phyloP scores from a whole-genome alignment of 2,113 vertebrate genomes.

The Toxotes jaculatrix region DNA sequence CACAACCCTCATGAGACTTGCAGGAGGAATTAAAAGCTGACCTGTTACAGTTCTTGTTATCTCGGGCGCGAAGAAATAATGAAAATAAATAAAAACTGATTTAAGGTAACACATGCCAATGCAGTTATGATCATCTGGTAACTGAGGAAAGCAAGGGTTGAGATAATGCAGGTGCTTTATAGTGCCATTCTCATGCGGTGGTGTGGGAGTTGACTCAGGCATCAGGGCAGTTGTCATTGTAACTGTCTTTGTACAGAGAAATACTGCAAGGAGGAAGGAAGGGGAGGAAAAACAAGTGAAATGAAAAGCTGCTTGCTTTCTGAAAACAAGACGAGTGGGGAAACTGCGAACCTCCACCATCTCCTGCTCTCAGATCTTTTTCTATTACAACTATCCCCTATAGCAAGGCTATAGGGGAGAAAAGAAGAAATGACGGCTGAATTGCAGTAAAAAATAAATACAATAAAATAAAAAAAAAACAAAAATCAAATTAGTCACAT shows the following conservation, averaged over 20 bases:
- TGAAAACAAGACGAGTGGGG: slow-evolving; percentile 16
- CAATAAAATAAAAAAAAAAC: slow-evolving; percentile 2
- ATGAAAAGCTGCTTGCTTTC: slow-evolving; percentile 33
- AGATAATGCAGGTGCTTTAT: not conserved
- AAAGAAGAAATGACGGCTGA: slow-evolving; percentile 71
- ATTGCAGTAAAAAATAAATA: slow-evolving; percentile 28
- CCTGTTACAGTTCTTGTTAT: not conserved
- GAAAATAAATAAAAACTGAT: not conserved
- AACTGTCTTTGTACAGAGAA: slow-evolving; percentile 33
- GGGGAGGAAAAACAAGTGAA: not conserved
- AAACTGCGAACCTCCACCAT: slow-evolving; percentile 35
- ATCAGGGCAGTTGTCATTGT: slow-evolving; percentile 22
- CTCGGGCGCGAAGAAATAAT: not conserved
- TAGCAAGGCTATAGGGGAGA: slow-evolving; percentile 57
- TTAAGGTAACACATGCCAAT: not conserved
- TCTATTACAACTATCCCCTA: slow-evolving; percentile 65
- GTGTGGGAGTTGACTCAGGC: slow-evolving; percentile 37
- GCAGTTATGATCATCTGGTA: slow-evolving; percentile 17
- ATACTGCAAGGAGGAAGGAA: slow-evolving; percentile 18
- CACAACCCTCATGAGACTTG: not conserved
- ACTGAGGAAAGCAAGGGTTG: not conserved
- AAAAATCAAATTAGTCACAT: slow-evolving; percentile 71
- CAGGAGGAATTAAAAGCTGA: not conserved
- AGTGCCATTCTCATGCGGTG: not conserved
- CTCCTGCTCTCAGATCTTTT: slow-evolving; percentile 44